A percentile compares a stretch with the other conserved stretches of the same genome.
Conservation (phyloP, 2,888 invertebrate genomes). For the Eucera pruinosa region DNA sequence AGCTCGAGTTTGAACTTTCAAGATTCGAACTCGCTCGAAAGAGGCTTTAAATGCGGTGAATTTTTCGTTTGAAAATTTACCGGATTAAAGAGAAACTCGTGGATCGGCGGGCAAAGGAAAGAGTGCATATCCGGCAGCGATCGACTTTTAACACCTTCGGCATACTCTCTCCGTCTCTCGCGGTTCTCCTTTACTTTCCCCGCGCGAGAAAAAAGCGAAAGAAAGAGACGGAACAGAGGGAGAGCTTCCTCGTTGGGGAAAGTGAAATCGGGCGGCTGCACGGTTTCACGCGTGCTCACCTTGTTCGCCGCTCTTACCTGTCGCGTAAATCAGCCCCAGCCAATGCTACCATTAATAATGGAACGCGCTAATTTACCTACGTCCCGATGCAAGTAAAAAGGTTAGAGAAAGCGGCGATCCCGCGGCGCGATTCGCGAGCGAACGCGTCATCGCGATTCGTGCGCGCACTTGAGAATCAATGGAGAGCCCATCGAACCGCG, state of each 20-base stretch:
- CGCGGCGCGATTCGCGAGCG: neutral
- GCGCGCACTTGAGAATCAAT: neutral
- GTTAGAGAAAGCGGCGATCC: slow-evolving; percentile 13
- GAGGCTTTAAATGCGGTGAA: no score
- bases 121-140: slow-evolving; percentile 56
- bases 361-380: slow-evolving; percentile 49
- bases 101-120: slow-evolving; percentile 13
- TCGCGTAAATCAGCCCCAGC: slow-evolving; percentile 70
- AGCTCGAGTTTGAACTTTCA: no score
- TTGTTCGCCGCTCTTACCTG: slow-evolving; percentile 67
- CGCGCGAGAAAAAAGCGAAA: slow-evolving; percentile 45
- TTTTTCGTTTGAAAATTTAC: neutral
- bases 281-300: slow-evolving; percentile 72
- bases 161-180: slow-evolving; percentile 40
- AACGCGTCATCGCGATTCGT: neutral
- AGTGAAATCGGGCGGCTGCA: slow-evolving; percentile 78
- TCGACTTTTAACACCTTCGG: slow-evolving; percentile 62
- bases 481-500: slow-evolving; percentile 1
- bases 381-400: slow-evolving; percentile 3
- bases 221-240: slow-evolving; percentile 63
- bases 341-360: slow-evolving; percentile 66
- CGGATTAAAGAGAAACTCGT: slow-evolving; percentile 40
- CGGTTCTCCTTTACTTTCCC: slow-evolving; percentile 71
- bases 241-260: slow-evolving; percentile 77
- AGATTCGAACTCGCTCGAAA: no score